Evolutionary conservation across 2,888 invertebrate genomes (phyloP).

Genomic region (Noctua comes): DNA sequence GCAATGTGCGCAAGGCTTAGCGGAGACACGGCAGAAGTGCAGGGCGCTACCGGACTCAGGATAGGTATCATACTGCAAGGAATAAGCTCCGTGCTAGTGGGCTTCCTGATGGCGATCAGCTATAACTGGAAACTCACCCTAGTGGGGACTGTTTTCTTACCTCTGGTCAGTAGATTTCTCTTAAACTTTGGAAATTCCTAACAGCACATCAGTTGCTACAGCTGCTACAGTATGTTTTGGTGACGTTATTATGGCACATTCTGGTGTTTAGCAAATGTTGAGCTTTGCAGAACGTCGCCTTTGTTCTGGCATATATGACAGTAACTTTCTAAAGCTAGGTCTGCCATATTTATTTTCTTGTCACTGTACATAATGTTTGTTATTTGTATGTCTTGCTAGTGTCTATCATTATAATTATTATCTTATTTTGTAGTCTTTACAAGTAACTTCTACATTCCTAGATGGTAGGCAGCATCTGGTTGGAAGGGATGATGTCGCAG

Average conservation of each 20-base stretch:
- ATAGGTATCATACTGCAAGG: constrained; percentile 91
- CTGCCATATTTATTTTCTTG: background rate
- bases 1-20: constrained; percentile 91
- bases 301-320: background rate
- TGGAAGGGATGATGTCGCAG: constrained; percentile 91
- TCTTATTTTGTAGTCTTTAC: too few species aligned
- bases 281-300: too few species aligned
- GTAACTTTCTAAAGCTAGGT: background rate
- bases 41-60: constrained; percentile 91
- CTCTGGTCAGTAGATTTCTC: constrained; percentile 84
- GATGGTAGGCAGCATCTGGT: constrained; percentile 91
- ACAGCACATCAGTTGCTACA: too few species aligned
- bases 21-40: constrained; percentile 92
- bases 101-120: constrained; percentile 89
- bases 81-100: constrained; percentile 90
- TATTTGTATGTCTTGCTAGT: too few species aligned
- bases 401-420: too few species aligned
- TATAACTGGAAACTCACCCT: constrained; percentile 92
- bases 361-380: too few species aligned
- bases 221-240: background rate
- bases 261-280: background rate
- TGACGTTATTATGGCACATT: background rate
- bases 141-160: constrained; percentile 90
- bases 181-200: background rate
- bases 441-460: constrained; percentile 50